Evolutionary conservation across 1,140 invertebrate species (phyloP).

Genomic region (Bathynomus jamesi): DNA sequence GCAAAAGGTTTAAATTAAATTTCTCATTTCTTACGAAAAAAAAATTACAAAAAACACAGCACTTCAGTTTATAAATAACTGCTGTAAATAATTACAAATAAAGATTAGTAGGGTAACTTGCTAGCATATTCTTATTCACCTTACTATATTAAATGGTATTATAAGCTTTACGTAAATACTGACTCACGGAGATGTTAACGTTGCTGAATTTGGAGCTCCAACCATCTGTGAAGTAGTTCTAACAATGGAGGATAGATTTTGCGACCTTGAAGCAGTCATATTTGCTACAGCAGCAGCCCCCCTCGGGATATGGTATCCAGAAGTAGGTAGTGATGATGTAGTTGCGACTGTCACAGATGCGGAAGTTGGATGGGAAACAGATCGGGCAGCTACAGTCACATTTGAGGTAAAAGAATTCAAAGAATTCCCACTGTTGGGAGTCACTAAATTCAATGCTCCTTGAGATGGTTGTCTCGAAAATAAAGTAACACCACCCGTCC

Average conservation of each 20-base stretch:
- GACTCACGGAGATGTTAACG: neutral
- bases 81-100: too few species aligned
- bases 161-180: too few species aligned
- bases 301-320: slow-evolving; percentile 25
- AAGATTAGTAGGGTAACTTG: too few species aligned
- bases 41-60: too few species aligned
- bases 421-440: neutral
- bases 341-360: neutral
- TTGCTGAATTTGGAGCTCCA: neutral
- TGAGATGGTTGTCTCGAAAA: neutral
- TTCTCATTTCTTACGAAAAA: too few species aligned
- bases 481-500: neutral
- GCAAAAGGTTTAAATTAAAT: too few species aligned
- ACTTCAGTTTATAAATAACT: too few species aligned
- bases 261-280: slow-evolving; percentile 47
- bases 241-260: slow-evolving; percentile 47
- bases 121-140: too few species aligned
- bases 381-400: neutral
- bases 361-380: neutral
- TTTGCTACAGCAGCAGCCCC: slow-evolving; percentile 50
- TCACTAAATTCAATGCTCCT: neutral
- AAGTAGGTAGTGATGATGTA: neutral
- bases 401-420: neutral
- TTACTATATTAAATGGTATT: too few species aligned
- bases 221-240: neutral